Conservation (phyloP, 2,888 invertebrate species). For the Parapristionchus giblindavisi region DNA sequence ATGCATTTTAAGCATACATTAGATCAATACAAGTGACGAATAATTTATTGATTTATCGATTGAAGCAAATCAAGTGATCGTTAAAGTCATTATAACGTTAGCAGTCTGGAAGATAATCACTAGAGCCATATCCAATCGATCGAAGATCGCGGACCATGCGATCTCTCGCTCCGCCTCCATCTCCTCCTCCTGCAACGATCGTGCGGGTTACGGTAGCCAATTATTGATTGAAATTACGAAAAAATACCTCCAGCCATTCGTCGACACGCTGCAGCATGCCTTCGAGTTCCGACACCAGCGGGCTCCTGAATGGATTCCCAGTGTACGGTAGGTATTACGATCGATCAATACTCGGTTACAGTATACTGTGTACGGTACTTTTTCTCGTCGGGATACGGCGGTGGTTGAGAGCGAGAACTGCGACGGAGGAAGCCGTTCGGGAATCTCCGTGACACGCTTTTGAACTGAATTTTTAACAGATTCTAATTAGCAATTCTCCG, state of each 20-base stretch:
- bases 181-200: conserved; percentile 27
- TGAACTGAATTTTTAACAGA: not conserved
- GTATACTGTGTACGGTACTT: not conserved
- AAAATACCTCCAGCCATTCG: conserved; percentile 27
- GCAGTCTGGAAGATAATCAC: conserved; percentile 45
- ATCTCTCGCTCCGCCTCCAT: not conserved
- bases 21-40: too few species aligned
- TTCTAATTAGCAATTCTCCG: not conserved
- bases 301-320: conserved; percentile 3
- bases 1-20: too few species aligned
- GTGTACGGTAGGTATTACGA: not conserved
- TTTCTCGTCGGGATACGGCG: conserved; percentile 32
- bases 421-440: not conserved
- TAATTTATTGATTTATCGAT: too few species aligned
- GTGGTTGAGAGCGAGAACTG: not conserved
- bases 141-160: conserved; percentile 53
- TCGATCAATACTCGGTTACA: not conserved
- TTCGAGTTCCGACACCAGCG: conserved; percentile 20
- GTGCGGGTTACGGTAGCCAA: not conserved
- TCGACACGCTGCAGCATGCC: conserved; percentile 25
- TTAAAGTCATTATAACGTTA: conserved; percentile 25
- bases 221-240: conserved; percentile 1
- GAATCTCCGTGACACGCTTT: too few species aligned
- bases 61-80: conserved; percentile 28
- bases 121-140: conserved; percentile 49